phyloP scores from a whole-genome alignment of 1,140 invertebrate genomes.

The Bactericera cockerelli region DNA sequence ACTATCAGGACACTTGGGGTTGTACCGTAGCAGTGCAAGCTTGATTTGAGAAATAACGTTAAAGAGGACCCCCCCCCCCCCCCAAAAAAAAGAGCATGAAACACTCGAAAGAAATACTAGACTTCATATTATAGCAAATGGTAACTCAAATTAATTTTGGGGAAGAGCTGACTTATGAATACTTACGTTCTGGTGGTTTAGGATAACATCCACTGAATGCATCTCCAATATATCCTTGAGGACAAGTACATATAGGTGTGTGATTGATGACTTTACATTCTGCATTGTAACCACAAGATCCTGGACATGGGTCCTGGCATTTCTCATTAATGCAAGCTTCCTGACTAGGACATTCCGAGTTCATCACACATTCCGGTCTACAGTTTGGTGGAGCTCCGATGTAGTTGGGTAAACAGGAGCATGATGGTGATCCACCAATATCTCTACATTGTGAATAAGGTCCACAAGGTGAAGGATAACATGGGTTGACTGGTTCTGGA shows the following conservation, averaged over 20 bases:
- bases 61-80: too few species aligned
- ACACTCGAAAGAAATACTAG: too few species aligned
- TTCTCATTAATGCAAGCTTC: slow-evolving; percentile 50
- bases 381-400: slow-evolving; percentile 45
- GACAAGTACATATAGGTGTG: slow-evolving; percentile 54
- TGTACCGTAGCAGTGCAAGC: too few species aligned
- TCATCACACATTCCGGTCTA: slow-evolving; percentile 46
- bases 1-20: too few species aligned
- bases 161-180: too few species aligned
- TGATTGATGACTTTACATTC: slow-evolving; percentile 58
- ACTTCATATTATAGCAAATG: too few species aligned
- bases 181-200: slow-evolving; percentile 21
- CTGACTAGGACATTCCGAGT: slow-evolving; percentile 45
- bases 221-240: slow-evolving; percentile 55
- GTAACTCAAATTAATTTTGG: too few species aligned
- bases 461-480: slow-evolving; percentile 43
- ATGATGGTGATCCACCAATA: slow-evolving; percentile 42
- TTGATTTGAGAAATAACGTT: too few species aligned
- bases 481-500: slow-evolving; percentile 27
- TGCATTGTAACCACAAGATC: slow-evolving; percentile 54
- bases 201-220: slow-evolving; percentile 43
- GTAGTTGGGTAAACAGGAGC: slow-evolving; percentile 43
- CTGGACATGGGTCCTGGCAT: slow-evolving; percentile 48
- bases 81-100: too few species aligned
- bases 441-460: slow-evolving; percentile 43